Conservation (phyloP, 2,113 vertebrate species). For the Myodes glareolus region DNA sequence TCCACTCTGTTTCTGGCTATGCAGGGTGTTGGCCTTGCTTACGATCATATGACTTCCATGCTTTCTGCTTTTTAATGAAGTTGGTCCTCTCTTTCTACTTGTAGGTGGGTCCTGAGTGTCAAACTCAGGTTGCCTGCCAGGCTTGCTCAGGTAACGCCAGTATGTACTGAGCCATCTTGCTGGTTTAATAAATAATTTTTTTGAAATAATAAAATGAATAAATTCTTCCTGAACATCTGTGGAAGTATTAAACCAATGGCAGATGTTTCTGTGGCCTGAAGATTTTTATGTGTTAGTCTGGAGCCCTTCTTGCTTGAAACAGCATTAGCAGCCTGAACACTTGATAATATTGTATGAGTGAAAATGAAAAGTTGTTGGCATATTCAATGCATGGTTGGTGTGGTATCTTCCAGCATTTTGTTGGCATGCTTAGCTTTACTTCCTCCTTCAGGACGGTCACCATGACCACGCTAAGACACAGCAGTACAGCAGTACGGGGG, state of each 20-base stretch:
- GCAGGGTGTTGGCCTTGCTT: neutral
- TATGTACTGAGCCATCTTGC: neutral
- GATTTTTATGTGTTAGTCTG: constrained; percentile 6
- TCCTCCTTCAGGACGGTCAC: neutral
- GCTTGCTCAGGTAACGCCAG: neutral
- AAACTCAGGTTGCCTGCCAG: neutral
- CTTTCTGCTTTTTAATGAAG: neutral
- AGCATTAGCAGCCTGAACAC: neutral
- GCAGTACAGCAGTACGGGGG: constrained; percentile 70
- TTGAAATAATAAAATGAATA: neutral
- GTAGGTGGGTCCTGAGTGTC: too few relatives aligned
- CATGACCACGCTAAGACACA: constrained; percentile 71
- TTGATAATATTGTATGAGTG: neutral
- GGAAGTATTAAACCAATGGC: neutral
- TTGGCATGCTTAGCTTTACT: constrained; percentile 31
- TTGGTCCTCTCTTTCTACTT: neutral
- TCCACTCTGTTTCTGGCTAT: neutral
- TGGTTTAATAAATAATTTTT: neutral
- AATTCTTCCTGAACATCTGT: constrained; percentile 17
- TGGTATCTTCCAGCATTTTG: constrained; percentile 47
- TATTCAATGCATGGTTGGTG: neutral
- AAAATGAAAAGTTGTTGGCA: constrained; percentile 27
- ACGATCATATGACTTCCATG: neutral
- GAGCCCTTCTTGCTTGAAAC: constrained; percentile 21
- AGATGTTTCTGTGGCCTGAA: neutral